Percentiles rank a stretch among this genome's conserved stretches.
Conservation (phyloP, 2,797 vertebrate genomes). For the Hippopotamyrus pictus region DNA sequence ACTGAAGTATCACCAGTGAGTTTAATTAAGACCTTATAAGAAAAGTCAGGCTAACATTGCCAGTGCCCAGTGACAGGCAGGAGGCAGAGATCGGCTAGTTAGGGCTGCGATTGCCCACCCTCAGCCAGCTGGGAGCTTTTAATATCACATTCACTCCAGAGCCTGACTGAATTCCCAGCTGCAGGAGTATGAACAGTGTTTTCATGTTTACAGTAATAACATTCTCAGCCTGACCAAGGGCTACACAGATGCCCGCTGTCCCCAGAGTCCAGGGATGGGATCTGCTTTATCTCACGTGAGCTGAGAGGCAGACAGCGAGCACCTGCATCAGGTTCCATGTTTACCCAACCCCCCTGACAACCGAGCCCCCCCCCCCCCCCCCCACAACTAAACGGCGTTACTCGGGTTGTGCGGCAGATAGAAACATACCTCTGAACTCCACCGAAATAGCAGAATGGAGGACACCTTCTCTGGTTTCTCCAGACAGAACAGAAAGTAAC, state of each 20-base stretch:
- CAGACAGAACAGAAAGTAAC: background rate
- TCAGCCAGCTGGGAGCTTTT: background rate
- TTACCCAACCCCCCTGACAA: background rate
- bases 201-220: constrained; percentile 2
- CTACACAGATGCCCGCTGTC: background rate
- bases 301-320: background rate
- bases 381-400: background rate
- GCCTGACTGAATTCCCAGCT: background rate
- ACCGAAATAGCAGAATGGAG: background rate
- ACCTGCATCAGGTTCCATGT: background rate
- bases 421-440: background rate
- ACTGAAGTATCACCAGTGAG: background rate
- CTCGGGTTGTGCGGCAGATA: background rate
- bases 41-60: background rate
- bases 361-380: background rate
- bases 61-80: background rate
- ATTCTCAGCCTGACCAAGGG: background rate
- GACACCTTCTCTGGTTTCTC: background rate
- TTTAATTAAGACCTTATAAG: background rate
- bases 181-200: background rate
- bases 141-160: background rate
- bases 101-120: background rate
- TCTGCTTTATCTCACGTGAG: background rate
- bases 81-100: background rate
- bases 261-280: background rate